Percentiles rank a stretch among this genome's conserved stretches.
Conservation (phyloP, 92 coral and sea anemone species). For the Montipora capitata region DNA sequence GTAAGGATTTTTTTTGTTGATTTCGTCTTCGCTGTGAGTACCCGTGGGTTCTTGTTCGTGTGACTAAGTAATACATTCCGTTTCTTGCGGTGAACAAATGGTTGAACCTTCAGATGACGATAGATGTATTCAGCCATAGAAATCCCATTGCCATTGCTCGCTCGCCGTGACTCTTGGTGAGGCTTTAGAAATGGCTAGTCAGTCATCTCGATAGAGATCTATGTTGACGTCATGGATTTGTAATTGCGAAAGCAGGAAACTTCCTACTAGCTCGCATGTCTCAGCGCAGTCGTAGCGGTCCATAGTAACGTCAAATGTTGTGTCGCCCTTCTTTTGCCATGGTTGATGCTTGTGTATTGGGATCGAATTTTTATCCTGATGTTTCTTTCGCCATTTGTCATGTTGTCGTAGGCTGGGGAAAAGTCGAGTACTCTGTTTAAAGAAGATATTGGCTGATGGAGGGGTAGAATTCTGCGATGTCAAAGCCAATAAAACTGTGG, state of each 20-base stretch:
- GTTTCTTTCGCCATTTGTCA: slow-evolving; percentile 34
- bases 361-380: background rate
- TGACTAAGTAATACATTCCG: too few species aligned
- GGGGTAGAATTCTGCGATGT: slow-evolving; percentile 64
- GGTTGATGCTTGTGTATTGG: background rate
- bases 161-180: background rate
- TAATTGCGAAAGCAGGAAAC: background rate
- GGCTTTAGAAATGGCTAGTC: background rate
- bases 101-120: too few species aligned
- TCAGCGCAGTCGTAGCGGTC: too few species aligned
- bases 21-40: too few species aligned
- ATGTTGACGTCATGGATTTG: background rate
- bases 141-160: too few species aligned
- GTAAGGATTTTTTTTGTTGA: too few species aligned
- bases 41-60: too few species aligned
- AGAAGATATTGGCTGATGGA: slow-evolving; percentile 12
- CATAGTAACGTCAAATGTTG: background rate
- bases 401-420: slow-evolving; percentile 4
- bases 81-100: too few species aligned
- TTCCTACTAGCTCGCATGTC: too few species aligned
- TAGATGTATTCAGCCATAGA: too few species aligned
- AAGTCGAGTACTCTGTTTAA: slow-evolving; percentile 27
- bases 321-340: background rate
- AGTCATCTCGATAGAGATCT: background rate
- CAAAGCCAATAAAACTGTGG: slow-evolving; percentile 35